phyloP scores from a whole-genome alignment of 2,113 vertebrate genomes.

The Glaucidium brasilianum region DNA sequence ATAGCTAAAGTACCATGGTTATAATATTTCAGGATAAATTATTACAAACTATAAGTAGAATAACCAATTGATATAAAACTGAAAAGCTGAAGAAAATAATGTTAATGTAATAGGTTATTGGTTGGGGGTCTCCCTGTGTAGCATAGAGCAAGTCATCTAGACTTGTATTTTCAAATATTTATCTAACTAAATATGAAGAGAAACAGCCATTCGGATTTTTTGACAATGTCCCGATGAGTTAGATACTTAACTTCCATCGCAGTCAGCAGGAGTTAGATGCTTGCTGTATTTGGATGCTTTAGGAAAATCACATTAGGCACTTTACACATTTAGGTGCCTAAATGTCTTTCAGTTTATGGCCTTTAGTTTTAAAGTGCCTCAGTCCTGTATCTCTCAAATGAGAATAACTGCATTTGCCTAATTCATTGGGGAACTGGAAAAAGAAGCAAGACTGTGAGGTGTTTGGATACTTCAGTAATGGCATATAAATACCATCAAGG shows the following conservation, averaged over 20 bases:
- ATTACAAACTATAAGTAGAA: not conserved
- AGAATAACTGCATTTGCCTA: not conserved
- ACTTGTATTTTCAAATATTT: not conserved
- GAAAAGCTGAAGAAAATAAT: not conserved
- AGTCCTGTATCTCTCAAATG: not conserved
- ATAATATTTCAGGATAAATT: not conserved
- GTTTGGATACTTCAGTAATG: not conserved
- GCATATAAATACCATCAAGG: not conserved
- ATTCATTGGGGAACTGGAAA: not conserved
- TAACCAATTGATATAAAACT: not conserved
- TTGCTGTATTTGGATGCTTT: conserved; percentile 18
- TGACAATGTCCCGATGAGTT: not conserved
- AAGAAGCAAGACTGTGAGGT: not conserved
- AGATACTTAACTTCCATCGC: not conserved
- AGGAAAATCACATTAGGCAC: conserved; percentile 7
- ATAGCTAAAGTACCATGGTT: not conserved
- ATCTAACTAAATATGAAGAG: not conserved
- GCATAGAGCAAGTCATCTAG: not conserved
- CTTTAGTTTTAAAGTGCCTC: not conserved
- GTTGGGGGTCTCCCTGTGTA: not conserved
- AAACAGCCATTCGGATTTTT: not conserved
- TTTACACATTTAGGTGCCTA: not conserved
- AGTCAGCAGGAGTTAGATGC: conserved; percentile 1
- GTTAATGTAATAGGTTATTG: not conserved
- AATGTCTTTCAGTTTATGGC: not conserved